Evolutionary conservation across 2,888 invertebrate species (phyloP).

Genomic region (Drosophila formosana): DNA sequence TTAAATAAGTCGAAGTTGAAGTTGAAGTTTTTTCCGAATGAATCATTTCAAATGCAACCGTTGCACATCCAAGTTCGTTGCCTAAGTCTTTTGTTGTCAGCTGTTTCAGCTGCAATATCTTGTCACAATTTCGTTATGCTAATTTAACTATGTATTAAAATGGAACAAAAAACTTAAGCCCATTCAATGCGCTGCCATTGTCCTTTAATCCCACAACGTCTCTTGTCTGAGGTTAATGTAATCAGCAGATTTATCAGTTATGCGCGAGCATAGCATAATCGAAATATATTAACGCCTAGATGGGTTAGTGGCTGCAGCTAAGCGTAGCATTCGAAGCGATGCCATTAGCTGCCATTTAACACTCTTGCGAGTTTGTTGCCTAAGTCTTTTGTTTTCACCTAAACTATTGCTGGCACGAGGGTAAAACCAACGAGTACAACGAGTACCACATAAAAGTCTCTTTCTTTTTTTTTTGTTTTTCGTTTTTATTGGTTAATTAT

Average conservation of each 20-base stretch:
- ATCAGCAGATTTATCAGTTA: constrained; percentile 7
- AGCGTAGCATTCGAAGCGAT: constrained; percentile 12
- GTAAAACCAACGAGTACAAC: constrained; percentile 20
- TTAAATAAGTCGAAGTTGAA: background rate
- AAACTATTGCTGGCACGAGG: constrained; percentile 12
- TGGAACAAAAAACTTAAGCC: background rate
- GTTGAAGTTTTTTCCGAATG: background rate
- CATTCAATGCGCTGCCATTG: background rate
- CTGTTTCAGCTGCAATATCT: background rate
- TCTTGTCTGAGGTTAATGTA: constrained; percentile 59
- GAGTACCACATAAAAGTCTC: constrained; percentile 12
- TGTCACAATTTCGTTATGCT: background rate
- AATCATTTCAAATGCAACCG: background rate
- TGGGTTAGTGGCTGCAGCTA: constrained; percentile 6
- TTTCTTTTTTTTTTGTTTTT: background rate
- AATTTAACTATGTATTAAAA: background rate
- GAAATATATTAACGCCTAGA: constrained; percentile 11
- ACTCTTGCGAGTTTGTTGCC: constrained; percentile 39
- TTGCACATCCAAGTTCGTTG: constrained; percentile 14
- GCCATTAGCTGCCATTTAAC: constrained; percentile 33
- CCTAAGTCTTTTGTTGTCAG: constrained; percentile 15
- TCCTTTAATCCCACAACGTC: constrained; percentile 34
- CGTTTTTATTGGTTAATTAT: constrained; percentile 69
- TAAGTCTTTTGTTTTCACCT: constrained; percentile 75
- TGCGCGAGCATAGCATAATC: background rate